These are phyloP conservation scores for Spodoptera picta DNA, from an alignment of 2,888 invertebrate genomes.

Conservation along the genomic window DNA sequence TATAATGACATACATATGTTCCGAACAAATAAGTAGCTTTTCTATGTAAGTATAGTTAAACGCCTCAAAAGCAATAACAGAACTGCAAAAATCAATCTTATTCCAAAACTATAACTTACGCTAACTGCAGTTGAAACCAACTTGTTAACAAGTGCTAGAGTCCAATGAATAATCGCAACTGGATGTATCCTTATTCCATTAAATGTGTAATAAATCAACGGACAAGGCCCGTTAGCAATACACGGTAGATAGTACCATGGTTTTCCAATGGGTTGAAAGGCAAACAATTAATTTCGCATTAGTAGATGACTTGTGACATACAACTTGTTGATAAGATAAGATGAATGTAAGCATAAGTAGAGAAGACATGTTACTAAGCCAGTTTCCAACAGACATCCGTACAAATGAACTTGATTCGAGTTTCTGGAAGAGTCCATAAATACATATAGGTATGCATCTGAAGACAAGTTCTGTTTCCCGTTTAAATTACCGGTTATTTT, in stretches of 20 bases:
- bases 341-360: slow-evolving; percentile 1
- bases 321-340: slow-evolving; percentile 4
- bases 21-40: too few relatives aligned
- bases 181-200: not conserved
- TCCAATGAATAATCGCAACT: too few relatives aligned
- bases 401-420: slow-evolving; percentile 8
- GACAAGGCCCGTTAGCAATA: slow-evolving; percentile 15
- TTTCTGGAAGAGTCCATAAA: slow-evolving; percentile 5
- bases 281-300: slow-evolving; percentile 39
- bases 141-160: too few relatives aligned
- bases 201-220: slow-evolving; percentile 4
- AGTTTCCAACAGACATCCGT: not conserved
- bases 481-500: slow-evolving; percentile 8
- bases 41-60: too few relatives aligned
- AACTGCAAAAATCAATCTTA: too few relatives aligned
- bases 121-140: not conserved
- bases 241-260: slow-evolving; percentile 3
- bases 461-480: slow-evolving; percentile 22
- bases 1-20: not conserved
- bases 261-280: slow-evolving; percentile 24
- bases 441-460: too few relatives aligned
- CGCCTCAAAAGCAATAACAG: too few relatives aligned
- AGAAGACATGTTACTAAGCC: slow-evolving; percentile 9
- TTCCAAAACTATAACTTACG: not conserved
- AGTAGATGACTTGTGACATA: slow-evolving; percentile 25